Conservation (phyloP, 2,113 vertebrate species). For the Sapajus apella region DNA sequence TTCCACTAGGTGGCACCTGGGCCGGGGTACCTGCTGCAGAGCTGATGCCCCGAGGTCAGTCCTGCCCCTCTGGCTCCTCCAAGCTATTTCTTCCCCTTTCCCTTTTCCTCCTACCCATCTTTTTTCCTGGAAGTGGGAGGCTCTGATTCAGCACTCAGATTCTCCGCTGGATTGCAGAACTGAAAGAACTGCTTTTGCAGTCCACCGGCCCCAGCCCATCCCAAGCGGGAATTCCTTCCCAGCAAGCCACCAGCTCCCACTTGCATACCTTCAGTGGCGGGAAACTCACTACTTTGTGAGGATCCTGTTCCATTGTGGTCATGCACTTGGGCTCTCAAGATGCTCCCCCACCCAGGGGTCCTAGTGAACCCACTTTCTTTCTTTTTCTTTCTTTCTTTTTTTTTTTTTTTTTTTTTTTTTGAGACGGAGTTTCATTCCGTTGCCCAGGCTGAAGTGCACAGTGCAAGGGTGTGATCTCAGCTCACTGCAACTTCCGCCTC, state of each 20-base stretch:
- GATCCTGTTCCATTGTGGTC: not conserved
- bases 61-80: accelerated
- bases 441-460: too few species aligned
- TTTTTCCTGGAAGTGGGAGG: not conserved
- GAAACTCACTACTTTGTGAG: not conserved
- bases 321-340: not conserved
- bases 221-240: not conserved
- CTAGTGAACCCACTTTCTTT: too few species aligned
- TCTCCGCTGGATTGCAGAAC: not conserved
- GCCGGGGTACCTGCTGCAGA: not conserved
- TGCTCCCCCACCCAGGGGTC: not conserved
- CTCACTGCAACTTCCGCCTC: too few species aligned
- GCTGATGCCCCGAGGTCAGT: accelerated
- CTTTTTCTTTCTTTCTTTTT: too few species aligned
- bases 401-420: too few species aligned
- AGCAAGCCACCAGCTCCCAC: not conserved
- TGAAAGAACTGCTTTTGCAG: not conserved
- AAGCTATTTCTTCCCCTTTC: not conserved
- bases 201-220: not conserved
- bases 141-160: not conserved
- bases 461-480: too few species aligned
- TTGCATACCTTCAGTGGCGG: not conserved
- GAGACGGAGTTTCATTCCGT: too few species aligned
- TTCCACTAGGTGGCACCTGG: slow-evolving; percentile 64
- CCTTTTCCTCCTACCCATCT: not conserved